Conservation (phyloP, 2,888 invertebrate species). For the Nymphalis urticae region DNA sequence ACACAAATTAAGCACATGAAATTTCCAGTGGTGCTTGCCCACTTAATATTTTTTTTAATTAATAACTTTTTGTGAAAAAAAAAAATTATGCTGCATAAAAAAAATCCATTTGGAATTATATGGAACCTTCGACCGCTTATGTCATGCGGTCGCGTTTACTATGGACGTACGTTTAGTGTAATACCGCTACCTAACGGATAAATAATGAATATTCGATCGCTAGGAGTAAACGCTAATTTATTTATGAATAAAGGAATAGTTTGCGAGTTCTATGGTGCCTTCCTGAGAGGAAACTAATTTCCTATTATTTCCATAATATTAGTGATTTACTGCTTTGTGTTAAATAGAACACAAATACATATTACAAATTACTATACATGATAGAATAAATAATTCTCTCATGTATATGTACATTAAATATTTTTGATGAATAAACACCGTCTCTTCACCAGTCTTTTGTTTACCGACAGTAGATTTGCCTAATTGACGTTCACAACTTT, state of each 20-base stretch:
- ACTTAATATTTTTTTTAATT: no score
- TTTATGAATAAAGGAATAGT: constrained; percentile 27
- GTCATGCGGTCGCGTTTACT: no score
- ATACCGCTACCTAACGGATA: constrained; percentile 14
- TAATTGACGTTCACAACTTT: no score
- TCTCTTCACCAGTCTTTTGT: no score
- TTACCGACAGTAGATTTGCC: no score
- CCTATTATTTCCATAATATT: constrained; percentile 15
- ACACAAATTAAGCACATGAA: no score
- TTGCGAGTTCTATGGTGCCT: constrained; percentile 21
- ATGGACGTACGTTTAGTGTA: background rate
- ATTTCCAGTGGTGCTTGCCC: no score
- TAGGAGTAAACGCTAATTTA: constrained; percentile 26
- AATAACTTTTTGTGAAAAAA: no score
- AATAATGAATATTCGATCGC: constrained; percentile 30
- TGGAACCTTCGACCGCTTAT: no score
- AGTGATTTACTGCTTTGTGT: constrained; percentile 14
- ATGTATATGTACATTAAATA: background rate
- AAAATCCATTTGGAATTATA: no score
- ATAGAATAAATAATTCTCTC: background rate
- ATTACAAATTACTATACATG: background rate
- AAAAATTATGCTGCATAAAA: no score
- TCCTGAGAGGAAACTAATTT: constrained; percentile 15
- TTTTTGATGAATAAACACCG: no score
- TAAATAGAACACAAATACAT: background rate